Evolutionary conservation across 1,140 invertebrate species (phyloP).

Genomic region (Oscheius sp.): DNA sequence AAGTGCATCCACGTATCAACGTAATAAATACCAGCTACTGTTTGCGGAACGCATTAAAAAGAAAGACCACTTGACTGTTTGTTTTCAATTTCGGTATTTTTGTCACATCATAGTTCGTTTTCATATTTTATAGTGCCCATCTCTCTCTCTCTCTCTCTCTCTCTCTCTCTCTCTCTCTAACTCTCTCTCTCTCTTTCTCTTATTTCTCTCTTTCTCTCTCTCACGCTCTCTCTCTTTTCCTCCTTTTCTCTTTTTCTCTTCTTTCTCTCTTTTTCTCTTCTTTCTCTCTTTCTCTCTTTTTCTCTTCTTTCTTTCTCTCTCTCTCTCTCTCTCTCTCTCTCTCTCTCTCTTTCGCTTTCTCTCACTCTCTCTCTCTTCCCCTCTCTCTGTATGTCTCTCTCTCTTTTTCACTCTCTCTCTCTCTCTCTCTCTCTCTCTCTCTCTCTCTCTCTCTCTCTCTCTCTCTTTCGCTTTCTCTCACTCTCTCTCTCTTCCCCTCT

Average conservation of each 20-base stretch:
- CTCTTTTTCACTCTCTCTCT: neutral
- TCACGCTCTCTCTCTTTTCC: too few species aligned
- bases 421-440: neutral
- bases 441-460: neutral
- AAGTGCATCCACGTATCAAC: too few species aligned
- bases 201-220: too few species aligned
- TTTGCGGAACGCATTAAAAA: too few species aligned
- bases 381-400: neutral
- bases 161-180: too few species aligned
- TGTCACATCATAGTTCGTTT: too few species aligned
- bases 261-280: neutral
- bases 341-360: neutral
- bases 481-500: neutral
- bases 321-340: neutral
- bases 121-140: too few species aligned
- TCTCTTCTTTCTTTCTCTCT: neutral
- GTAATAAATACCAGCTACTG: too few species aligned
- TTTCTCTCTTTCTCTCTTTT: neutral
- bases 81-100: too few species aligned
- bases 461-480: neutral
- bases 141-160: too few species aligned
- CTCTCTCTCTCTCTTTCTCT: too few species aligned
- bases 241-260: neutral
- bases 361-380: neutral
- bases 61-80: too few species aligned